phyloP scores from a whole-genome alignment of 2,888 invertebrate genomes.

The Graphium colonna region DNA sequence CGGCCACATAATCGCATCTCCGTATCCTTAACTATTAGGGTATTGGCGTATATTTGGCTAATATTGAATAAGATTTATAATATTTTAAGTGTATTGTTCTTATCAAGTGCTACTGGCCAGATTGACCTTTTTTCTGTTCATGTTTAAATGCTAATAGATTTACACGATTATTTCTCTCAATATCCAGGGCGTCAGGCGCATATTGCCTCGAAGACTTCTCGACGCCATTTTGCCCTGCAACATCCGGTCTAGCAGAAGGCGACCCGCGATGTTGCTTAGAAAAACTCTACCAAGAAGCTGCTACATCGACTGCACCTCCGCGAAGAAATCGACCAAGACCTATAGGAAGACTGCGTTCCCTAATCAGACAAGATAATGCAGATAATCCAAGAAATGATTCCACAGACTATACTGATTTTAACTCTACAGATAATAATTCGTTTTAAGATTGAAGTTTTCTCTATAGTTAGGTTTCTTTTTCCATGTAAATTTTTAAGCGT shows the following conservation, averaged over 20 bases:
- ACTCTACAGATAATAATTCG: slow-evolving; percentile 5
- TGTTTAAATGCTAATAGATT: no score
- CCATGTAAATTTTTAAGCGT: no score
- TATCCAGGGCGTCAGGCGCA: slow-evolving; percentile 82
- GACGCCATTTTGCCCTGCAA: slow-evolving; percentile 86
- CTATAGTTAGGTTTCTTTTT: no score
- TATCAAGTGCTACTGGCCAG: no score
- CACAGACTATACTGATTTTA: slow-evolving; percentile 23
- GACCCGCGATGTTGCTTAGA: slow-evolving; percentile 85
- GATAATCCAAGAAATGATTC: neutral
- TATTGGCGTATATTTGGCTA: no score
- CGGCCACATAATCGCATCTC: no score
- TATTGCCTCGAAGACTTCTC: slow-evolving; percentile 83
- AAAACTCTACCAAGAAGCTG: slow-evolving; percentile 61
- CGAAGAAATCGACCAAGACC: slow-evolving; percentile 61
- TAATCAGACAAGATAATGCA: slow-evolving; percentile 26
- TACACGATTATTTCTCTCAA: no score
- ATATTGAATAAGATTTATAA: no score
- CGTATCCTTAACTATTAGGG: no score
- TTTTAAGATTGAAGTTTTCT: neutral
- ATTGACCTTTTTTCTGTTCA: no score
- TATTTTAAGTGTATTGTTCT: no score
- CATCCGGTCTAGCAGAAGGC: slow-evolving; percentile 81
- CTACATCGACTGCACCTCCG: slow-evolving; percentile 57
- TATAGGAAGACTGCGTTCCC: slow-evolving; percentile 43